Evolutionary conservation across 2,888 invertebrate genomes (phyloP), one percentile per base, ranked within the genome.

Genomic region (Nebria salina): DNA sequence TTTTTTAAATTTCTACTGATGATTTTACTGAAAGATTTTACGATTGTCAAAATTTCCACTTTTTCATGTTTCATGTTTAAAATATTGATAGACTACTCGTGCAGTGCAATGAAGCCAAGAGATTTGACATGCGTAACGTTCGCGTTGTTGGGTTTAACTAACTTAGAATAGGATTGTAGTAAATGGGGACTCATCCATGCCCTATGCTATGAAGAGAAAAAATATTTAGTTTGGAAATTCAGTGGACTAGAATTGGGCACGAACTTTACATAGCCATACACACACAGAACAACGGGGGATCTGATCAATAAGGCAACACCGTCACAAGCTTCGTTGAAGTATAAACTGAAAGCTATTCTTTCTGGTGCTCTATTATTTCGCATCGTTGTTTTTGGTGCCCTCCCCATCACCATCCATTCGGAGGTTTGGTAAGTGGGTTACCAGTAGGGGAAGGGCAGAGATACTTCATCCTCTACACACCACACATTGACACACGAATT

Each of bases 261-360:
- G 54, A 54, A 54, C 54, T 34, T 34, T 34, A 34, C 34, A 34
- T 34, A 34, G 34, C 34, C 34, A 34, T 34, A 34, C 34, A 34
- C 34, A 34, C 34, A 34, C 34, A 54, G 34, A 34, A 34, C 34
- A 5, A 54, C 54, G 7, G 54, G 54, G 54, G 54, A 54, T 54
- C 54, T 54, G 54, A 54, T 54, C 54, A 54, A 54, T 54, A 54
- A 54, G 54, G 54, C 54, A 54, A 54, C 54, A 54, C 13, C 54
- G 54, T 54, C 54, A 54, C 54, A 13, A 13, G 54, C 54, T 54
- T 54, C 54, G 54, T 54, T 54, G 11, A 54, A 54, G 7, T 54
- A 54, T 54, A 54, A 54, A 54, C 54, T 54, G 54, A 54, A 54
- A 54, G 54, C 54, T 54, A 54, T 54, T 54, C 54, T 54, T 54